These are phyloP conservation scores for Salvelinus namaycush DNA, from an alignment of 2,113 vertebrate species.

Conservation along the genomic window DNA sequence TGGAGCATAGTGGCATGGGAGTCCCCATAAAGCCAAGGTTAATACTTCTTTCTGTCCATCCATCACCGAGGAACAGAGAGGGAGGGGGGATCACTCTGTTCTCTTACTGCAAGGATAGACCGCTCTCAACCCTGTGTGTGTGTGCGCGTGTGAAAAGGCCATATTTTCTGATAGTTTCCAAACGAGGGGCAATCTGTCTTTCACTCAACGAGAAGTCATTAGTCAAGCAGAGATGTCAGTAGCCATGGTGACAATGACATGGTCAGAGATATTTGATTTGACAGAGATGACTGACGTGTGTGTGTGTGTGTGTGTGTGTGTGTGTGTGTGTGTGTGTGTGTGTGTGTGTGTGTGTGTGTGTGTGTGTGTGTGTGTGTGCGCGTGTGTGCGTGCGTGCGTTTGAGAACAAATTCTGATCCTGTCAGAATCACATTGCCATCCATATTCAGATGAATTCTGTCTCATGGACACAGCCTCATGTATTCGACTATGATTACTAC, in stretches of 20 bases:
- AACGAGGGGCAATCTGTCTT: constrained; percentile 64
- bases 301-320: too few species aligned
- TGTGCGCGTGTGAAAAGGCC: constrained; percentile 50
- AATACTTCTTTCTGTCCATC: constrained; percentile 5
- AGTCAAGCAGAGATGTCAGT: constrained; percentile 61
- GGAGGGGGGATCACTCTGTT: constrained; percentile 59
- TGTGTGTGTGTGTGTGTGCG: too few species aligned
- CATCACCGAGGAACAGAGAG: constrained; percentile 30
- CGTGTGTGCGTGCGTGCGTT: too few species aligned
- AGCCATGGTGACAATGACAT: constrained; percentile 38
- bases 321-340: too few species aligned
- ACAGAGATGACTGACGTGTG: constrained; percentile 26
- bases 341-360: too few species aligned
- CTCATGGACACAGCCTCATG: neutral
- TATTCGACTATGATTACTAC: neutral
- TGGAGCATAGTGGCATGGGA: constrained; percentile 19
- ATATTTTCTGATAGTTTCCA: constrained; percentile 58
- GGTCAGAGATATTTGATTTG: constrained; percentile 23
- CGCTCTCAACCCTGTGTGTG: constrained; percentile 33
- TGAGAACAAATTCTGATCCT: neutral
- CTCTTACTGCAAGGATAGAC: constrained; percentile 54
- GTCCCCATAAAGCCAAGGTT: too few species aligned
- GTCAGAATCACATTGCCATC: too few species aligned
- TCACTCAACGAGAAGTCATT: constrained; percentile 54
- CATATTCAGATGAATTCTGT: too few species aligned